Evolutionary conservation across 2,113 vertebrate genomes (phyloP).

Genomic region (Rhinopomastus cyanomelas): DNA sequence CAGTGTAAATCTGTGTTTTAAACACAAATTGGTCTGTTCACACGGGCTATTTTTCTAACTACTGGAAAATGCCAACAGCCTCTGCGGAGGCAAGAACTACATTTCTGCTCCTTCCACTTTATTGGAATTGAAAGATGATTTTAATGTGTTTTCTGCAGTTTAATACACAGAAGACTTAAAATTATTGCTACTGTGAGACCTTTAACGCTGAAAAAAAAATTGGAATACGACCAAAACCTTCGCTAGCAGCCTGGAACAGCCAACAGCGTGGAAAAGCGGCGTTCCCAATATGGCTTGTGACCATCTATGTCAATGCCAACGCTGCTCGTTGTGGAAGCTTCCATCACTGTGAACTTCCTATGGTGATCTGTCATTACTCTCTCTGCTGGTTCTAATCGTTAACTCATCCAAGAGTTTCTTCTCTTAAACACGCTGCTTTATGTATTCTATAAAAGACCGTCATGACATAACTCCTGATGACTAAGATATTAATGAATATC

Average conservation of each 20-base stretch:
- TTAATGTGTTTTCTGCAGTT: constrained; percentile 18
- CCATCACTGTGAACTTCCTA: not conserved
- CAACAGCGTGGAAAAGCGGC: not conserved
- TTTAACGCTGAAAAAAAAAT: not conserved
- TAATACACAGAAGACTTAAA: constrained; percentile 39
- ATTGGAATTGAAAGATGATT: constrained; percentile 23
- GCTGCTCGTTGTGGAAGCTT: not conserved
- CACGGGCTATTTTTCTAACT: constrained; percentile 4
- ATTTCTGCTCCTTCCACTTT: not conserved
- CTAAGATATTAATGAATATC: not conserved
- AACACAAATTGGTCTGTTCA: constrained; percentile 1
- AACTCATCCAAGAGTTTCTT: not conserved
- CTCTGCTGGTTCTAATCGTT: not conserved
- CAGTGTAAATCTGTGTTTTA: constrained; percentile 14
- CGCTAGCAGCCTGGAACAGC: not conserved
- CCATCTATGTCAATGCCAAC: not conserved
- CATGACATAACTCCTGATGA: not conserved
- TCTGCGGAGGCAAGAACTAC: not conserved
- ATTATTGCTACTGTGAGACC: constrained; percentile 29
- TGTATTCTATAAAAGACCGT: not conserved
- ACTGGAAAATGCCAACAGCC: constrained; percentile 6
- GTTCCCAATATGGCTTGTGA: not conserved
- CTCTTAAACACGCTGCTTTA: not conserved
- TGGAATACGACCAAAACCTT: constrained; percentile 15
- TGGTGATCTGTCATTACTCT: constrained; percentile 7